Percentiles rank a stretch among this genome's conserved stretches.
These are phyloP conservation scores for Trochalopteron elliotii DNA, from an alignment of 2,113 vertebrate genomes.

Conservation along the genomic window DNA sequence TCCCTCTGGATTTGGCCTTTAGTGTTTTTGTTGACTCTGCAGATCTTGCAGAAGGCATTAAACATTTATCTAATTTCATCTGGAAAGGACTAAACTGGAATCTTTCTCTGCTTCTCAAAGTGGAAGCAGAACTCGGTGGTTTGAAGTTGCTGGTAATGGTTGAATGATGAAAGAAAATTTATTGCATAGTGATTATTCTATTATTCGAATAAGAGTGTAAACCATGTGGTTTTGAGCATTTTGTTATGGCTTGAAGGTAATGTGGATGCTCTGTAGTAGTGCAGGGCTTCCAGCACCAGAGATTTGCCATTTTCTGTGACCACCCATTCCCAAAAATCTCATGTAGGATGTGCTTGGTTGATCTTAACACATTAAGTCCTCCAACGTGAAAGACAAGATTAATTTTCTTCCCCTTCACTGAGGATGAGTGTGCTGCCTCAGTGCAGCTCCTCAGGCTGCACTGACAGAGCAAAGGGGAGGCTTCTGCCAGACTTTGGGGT, in stretches of 20 bases:
- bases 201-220: neutral
- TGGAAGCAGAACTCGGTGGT: neutral
- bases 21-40: conserved; percentile 41
- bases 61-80: conserved; percentile 5
- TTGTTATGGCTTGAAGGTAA: neutral
- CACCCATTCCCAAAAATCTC: neutral
- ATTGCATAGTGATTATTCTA: neutral
- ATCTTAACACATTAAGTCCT: neutral
- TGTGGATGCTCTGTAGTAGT: neutral
- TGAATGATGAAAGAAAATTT: neutral
- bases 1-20: neutral
- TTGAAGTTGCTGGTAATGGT: conserved; percentile 2
- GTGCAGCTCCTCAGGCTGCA: neutral
- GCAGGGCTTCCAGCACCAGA: neutral
- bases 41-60: conserved; percentile 21
- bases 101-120: neutral
- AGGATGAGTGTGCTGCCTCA: neutral
- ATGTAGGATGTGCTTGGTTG: neutral
- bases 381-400: neutral
- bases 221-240: neutral
- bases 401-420: neutral
- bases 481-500: neutral
- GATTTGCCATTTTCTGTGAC: neutral
- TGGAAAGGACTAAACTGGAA: neutral
- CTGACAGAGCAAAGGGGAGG: neutral